Evolutionary conservation across 53 echinoderm and acorn worm species (phyloP).

Genomic region (Glandiceps talaboti): DNA sequence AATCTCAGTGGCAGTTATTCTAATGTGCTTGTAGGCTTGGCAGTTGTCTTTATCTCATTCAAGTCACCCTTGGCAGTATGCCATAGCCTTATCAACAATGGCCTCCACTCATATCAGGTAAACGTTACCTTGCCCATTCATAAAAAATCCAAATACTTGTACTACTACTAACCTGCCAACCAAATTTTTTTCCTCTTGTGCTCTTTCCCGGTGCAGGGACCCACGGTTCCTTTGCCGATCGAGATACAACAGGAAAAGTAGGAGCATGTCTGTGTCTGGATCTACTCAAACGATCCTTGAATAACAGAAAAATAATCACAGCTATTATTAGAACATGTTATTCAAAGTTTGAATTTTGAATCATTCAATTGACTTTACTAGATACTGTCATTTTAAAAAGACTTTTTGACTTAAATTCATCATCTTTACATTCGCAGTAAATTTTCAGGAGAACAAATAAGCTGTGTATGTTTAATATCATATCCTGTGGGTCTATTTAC

Average conservation of each 20-base stretch:
- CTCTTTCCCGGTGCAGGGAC: constrained; percentile 77
- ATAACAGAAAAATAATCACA: too few species aligned
- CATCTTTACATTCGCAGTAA: too few species aligned
- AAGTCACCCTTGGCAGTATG: background rate
- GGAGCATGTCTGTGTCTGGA: background rate
- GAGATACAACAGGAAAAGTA: constrained; percentile 15
- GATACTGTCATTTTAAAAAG: too few species aligned
- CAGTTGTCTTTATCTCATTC: background rate
- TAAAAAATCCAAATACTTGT: background rate
- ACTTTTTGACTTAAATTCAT: too few species aligned
- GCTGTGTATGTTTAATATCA: too few species aligned
- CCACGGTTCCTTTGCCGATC: constrained; percentile 73
- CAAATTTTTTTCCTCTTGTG: constrained; percentile 65
- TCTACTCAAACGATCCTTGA: background rate
- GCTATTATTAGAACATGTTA: too few species aligned
- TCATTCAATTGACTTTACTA: too few species aligned
- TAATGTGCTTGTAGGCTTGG: too few species aligned
- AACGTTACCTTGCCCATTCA: background rate
- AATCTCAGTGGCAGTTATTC: background rate
- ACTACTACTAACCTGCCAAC: constrained; percentile 65
- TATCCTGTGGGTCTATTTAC: too few species aligned
- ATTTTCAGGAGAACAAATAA: too few species aligned
- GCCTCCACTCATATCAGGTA: background rate
- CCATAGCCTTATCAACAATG: background rate
- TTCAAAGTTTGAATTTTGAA: too few species aligned